phyloP scores from a whole-genome alignment of 2,113 vertebrate species.

The Colius striatus region DNA sequence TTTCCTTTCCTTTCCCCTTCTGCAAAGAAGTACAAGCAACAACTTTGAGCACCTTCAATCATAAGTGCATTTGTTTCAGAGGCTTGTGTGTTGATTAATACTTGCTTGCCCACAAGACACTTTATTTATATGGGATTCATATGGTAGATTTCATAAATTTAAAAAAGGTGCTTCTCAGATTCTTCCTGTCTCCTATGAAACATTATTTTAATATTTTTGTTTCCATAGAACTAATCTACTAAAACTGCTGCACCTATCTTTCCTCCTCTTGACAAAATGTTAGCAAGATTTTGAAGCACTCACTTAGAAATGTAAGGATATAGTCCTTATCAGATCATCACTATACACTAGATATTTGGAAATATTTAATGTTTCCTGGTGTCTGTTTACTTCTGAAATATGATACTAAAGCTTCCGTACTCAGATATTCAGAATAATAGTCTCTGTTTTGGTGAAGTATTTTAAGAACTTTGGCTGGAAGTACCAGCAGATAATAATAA shows the following conservation, averaged over 20 bases:
- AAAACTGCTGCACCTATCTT: neutral
- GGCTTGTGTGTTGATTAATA: neutral
- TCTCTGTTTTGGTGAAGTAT: neutral
- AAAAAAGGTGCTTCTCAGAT: neutral
- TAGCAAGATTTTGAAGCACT: neutral
- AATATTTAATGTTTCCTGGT: neutral
- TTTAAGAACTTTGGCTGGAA: neutral
- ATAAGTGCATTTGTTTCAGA: constrained; percentile 1
- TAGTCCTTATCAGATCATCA: neutral
- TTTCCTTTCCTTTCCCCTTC: neutral
- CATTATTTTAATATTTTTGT: neutral
- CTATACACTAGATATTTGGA: neutral
- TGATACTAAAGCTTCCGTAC: neutral
- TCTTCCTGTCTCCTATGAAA: constrained; percentile 1
- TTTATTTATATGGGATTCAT: constrained; percentile 13
- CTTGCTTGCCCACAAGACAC: constrained; percentile 3
- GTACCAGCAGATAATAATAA: neutral
- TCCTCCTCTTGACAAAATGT: neutral
- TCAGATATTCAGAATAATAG: neutral
- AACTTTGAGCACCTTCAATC: neutral
- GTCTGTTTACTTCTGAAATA: neutral
- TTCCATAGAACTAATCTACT: neutral
- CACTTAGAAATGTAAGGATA: neutral
- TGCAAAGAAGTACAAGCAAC: neutral
- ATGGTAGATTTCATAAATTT: constrained; percentile 22